Conservation (phyloP, 2,888 invertebrate species). For the Drosophila siamana region DNA sequence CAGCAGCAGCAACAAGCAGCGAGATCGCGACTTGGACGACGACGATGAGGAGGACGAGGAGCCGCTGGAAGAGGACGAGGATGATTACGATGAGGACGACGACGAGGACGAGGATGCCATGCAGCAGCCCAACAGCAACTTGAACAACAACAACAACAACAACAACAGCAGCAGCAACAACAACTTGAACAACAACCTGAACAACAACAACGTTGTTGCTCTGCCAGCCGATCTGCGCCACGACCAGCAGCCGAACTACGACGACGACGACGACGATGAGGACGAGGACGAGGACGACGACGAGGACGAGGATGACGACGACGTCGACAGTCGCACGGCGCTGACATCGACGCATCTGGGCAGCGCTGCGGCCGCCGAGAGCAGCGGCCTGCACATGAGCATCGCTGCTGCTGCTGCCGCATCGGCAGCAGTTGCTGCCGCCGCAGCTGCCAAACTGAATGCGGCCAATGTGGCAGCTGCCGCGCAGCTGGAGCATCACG, state of each 20-base stretch:
- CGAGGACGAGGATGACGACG: constrained; percentile 57
- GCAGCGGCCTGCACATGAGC: constrained; percentile 58
- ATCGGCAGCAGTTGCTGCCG: constrained; percentile 71
- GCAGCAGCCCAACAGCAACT: constrained; percentile 41
- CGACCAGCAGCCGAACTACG: constrained; percentile 46
- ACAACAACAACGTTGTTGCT: constrained; percentile 9
- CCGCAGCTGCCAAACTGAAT: constrained; percentile 64
- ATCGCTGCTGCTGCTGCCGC: constrained; percentile 65
- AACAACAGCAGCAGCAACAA: constrained; percentile 49
- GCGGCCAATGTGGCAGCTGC: constrained; percentile 39
- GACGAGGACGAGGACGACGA: constrained; percentile 64
- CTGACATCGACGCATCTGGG: constrained; percentile 53
- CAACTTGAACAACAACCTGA: constrained; percentile 19
- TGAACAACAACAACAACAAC: constrained; percentile 39
- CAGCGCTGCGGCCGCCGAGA: constrained; percentile 55
- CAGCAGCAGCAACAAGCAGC: constrained; percentile 28
- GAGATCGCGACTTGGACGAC: constrained; percentile 22
- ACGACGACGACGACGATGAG: constrained; percentile 58
- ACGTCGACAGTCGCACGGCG: constrained; percentile 50
- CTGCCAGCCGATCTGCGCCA: constrained; percentile 59
- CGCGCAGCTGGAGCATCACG: constrained; percentile 62
- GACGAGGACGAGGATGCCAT: constrained; percentile 39
- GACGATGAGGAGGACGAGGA: constrained; percentile 39
- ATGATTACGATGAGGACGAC: constrained; percentile 55
- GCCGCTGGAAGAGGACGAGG: constrained; percentile 49